Base-by-base conservation (phyloP, 2,797 vertebrate genomes). In the Capromys pilorides region DNA sequence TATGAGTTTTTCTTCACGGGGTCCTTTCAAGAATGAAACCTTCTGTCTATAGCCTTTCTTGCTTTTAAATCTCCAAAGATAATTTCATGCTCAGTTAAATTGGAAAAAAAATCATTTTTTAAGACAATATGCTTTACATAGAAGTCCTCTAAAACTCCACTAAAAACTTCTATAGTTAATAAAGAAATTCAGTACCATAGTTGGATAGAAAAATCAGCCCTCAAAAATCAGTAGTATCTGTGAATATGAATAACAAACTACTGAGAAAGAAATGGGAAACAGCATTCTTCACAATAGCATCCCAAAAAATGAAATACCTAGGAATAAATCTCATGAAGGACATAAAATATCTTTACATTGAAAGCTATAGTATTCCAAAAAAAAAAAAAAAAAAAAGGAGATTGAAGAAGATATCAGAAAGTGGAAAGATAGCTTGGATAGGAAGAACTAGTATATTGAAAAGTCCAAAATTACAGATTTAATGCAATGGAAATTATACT, bases 41-140 rank as follows among this genome's bases (percentile, higher is more conserved):
- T 61, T 6, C 31, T 8, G 6, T 5, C 61, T 49, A 57, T 5
- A 97, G 96, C 79, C 86, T 92, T 36, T 39, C 88, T 97, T 97
- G 86, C 91, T 80, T 91, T 24, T 57, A 87, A 67, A 98, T 98
- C 95, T 98, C 97, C 97, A 97, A 97, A 97, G 97, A 98, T 97
- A 91, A 97, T 98, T 97, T 98, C 98, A 98, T 98, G 97, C 97
- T 97, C 97, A 97, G 97, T 98, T 98, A 98, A 69, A 36, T 9
- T n/a, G 7, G 66, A 69, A 69, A 36, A 6, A n/a, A 36, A n/a
- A 36, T 21, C 18, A 69, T 21, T 69, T 19, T 21, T 69, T 21
- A 18, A n/a, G 33, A 69, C 19, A 7, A 69, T 16, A 36, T 69
- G 66, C 2, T 69, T 6, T 69, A 36, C n/a, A n/a, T 21, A 69